These are phyloP conservation scores for Hydrotaea diabolus DNA, from an alignment of 2,888 invertebrate species.

Conservation along the genomic window DNA sequence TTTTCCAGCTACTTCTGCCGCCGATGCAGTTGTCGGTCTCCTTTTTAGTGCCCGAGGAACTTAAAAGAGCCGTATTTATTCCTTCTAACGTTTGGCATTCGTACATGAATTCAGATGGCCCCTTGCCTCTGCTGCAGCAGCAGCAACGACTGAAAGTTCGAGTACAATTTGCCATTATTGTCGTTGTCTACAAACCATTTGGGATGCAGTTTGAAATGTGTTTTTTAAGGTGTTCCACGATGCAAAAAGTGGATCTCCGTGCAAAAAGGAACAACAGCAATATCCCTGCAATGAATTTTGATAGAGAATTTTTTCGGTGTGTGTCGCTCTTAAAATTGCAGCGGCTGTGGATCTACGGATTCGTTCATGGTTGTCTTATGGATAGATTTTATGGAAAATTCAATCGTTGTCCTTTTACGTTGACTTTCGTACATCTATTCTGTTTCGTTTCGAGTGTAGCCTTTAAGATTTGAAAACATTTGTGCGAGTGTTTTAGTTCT, in stretches of 20 bases:
- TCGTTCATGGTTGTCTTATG: slow-evolving; percentile 55
- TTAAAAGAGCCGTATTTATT: slow-evolving; percentile 24
- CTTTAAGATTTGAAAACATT: slow-evolving; percentile 9
- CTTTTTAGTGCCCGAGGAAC: slow-evolving; percentile 28
- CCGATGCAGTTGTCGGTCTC: slow-evolving; percentile 21
- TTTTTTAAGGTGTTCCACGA: slow-evolving; percentile 61
- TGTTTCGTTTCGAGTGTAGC: too few species aligned
- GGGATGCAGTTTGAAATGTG: slow-evolving; percentile 63
- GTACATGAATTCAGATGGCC: background rate
- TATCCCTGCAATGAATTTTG: slow-evolving; percentile 58
- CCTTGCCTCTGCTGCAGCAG: slow-evolving; percentile 13
- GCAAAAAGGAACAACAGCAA: slow-evolving; percentile 27
- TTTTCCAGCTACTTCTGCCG: slow-evolving; percentile 31
- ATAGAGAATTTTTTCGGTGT: slow-evolving; percentile 41
- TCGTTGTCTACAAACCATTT: slow-evolving; percentile 67
- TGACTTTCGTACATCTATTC: background rate
- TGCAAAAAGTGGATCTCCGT: slow-evolving; percentile 21
- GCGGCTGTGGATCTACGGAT: slow-evolving; percentile 29
- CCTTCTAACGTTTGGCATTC: slow-evolving; percentile 56
- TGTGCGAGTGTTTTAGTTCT: background rate
- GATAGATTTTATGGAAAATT: slow-evolving; percentile 44
- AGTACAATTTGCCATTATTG: slow-evolving; percentile 67
- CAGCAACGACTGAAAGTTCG: slow-evolving; percentile 20
- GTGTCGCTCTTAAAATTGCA: slow-evolving; percentile 49
- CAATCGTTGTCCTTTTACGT: slow-evolving; percentile 17